These are phyloP conservation scores for Bhutanitis thaidina DNA, from an alignment of 2,888 invertebrate genomes.

Conservation along the genomic window DNA sequence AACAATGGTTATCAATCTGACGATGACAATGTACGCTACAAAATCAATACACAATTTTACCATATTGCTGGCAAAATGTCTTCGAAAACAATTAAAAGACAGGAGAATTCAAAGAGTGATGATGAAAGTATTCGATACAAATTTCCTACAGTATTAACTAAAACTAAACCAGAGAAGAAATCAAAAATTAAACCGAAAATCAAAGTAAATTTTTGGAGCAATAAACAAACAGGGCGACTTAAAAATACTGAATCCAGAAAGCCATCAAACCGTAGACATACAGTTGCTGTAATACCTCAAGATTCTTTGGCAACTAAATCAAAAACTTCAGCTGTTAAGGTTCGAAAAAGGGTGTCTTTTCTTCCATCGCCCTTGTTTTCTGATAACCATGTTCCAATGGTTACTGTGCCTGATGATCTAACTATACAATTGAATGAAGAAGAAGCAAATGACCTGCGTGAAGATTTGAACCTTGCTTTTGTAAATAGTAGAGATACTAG, in stretches of 20 bases:
- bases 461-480: constrained; percentile 58
- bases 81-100: constrained; percentile 34
- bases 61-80: constrained; percentile 40
- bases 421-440: constrained; percentile 74
- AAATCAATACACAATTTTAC: constrained; percentile 55
- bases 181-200: constrained; percentile 62
- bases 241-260: constrained; percentile 41
- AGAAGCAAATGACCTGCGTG: constrained; percentile 63
- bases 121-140: constrained; percentile 62
- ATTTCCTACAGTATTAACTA: constrained; percentile 48
- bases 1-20: constrained; percentile 63
- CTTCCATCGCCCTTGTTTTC: constrained; percentile 66
- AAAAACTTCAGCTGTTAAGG: constrained; percentile 51
- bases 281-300: constrained; percentile 40
- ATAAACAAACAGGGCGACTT: constrained; percentile 48
- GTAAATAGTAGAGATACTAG: constrained; percentile 37
- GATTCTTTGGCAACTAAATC: constrained; percentile 35
- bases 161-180: constrained; percentile 49
- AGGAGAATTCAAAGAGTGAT: constrained; percentile 34
- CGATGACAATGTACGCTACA: constrained; percentile 66
- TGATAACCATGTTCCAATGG: constrained; percentile 72
- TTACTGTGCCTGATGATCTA: constrained; percentile 72
- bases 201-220: constrained; percentile 74
- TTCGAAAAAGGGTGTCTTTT: constrained; percentile 66
- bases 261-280: constrained; percentile 49